Percentiles rank a stretch among this genome's conserved stretches.
Evolutionary conservation across 2,797 vertebrate genomes (phyloP).

Genomic region (Xyrichtys novacula): DNA sequence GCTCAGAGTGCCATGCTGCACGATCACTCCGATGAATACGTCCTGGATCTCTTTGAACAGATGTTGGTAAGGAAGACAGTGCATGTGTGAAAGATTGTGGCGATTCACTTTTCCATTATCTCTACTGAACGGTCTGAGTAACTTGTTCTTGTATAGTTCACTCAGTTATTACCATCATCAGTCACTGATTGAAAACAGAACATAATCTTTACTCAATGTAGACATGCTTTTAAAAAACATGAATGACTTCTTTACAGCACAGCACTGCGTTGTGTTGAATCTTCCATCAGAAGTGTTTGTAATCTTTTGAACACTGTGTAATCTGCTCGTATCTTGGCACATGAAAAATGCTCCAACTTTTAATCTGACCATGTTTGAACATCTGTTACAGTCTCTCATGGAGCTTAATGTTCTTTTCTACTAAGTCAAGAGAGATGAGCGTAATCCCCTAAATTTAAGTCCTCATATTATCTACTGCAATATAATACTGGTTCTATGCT

Average conservation of each 20-base stretch:
- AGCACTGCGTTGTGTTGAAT: no score
- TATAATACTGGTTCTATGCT: not conserved
- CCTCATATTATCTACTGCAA: not conserved
- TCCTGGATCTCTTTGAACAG: conserved; percentile 92
- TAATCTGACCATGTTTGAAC: not conserved
- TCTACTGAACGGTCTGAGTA: conserved; percentile 4
- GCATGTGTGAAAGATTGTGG: not conserved
- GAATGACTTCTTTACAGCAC: no score
- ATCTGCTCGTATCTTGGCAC: not conserved
- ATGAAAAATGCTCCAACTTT: not conserved
- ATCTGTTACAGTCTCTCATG: not conserved
- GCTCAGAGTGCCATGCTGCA: conserved; percentile 79
- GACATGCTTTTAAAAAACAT: no score
- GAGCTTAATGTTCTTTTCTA: not conserved
- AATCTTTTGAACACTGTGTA: no score
- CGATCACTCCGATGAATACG: conserved; percentile 86
- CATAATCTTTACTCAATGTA: not conserved
- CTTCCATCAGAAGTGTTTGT: not conserved
- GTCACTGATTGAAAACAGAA: no score
- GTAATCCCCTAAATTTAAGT: not conserved
- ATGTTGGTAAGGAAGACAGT: conserved; percentile 90
- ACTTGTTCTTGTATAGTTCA: not conserved
- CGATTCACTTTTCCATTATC: not conserved
- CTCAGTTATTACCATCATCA: no score
- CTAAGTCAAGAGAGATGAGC: not conserved